phyloP scores from a whole-genome alignment of 2,888 invertebrate genomes.

The Ichneumon xanthorius region DNA sequence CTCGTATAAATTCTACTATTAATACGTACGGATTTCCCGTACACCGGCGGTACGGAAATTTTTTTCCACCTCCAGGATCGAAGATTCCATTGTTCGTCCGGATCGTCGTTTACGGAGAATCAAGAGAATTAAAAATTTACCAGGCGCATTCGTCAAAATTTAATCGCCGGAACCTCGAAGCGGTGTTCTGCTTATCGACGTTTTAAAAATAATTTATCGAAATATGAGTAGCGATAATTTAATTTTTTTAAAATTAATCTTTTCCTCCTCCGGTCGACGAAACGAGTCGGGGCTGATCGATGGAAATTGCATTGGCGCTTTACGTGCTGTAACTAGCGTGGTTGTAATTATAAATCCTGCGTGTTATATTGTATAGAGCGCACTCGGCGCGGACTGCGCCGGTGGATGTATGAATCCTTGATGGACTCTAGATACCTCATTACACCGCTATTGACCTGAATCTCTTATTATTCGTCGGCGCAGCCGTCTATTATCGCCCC shows the following conservation, averaged over 20 bases:
- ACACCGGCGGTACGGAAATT: neutral
- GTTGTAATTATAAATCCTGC: conserved; percentile 45
- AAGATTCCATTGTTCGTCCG: neutral
- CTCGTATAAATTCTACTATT: conserved; percentile 49
- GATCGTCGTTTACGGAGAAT: neutral
- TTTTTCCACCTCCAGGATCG: neutral
- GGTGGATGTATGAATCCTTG: conserved; percentile 70
- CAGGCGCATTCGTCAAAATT: neutral
- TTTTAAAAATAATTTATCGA: neutral
- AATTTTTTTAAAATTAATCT: neutral
- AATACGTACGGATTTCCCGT: conserved; percentile 15
- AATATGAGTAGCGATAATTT: neutral
- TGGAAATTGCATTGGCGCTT: conserved; percentile 56
- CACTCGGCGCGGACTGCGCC: neutral
- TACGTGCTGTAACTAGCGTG: conserved; percentile 58
- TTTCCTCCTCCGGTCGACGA: neutral
- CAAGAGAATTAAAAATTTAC: neutral
- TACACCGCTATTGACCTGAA: conserved; percentile 81
- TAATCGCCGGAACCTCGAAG: neutral
- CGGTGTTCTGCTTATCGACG: neutral
- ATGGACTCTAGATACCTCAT: conserved; percentile 78
- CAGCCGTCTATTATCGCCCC: conserved; percentile 64
- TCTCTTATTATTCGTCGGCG: conserved; percentile 80
- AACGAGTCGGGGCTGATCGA: conserved; percentile 34
- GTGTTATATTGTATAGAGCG: neutral